Evolutionary conservation across 2,113 vertebrate genomes (phyloP), one percentile per base, ranked within the genome.

Genomic region (Odontesthes bonariensis): DNA sequence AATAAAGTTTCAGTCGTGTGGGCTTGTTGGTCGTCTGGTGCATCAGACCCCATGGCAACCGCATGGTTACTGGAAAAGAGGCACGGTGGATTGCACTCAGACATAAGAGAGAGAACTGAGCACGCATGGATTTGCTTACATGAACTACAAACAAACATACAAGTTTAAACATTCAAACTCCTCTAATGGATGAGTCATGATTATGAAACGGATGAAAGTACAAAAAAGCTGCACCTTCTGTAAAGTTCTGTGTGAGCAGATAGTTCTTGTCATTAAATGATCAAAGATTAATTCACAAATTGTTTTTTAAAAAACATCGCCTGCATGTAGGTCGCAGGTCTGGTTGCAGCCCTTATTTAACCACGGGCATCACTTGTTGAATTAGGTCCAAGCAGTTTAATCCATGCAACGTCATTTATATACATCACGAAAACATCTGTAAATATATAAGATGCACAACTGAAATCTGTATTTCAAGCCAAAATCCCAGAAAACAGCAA

Each of bases 1-100:
- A 90, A 81, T 89, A 84, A 92, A 89, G 52, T 57, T 86, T 86
- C 74, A 79, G 78, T 55, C 47, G 73, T 90, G 89, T 89, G 83
- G 86, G 81, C 67, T 78, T 79, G 82, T 79, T 76, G 81, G 84
- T 82, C 38, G 81, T 89, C 80, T 90, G 82, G 67, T 63, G 64
- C 64, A 60, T 75, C 64, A 20, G 69, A 72, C 69, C 81, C 69
- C 4, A 40, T 63, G 73, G 73, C 53, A 66, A 83, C 84, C 80
- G 7, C 83, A 84, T 10, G 35, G 57, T 88, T 76, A 76, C 74
- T 82, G 81, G 75, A 87, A 89, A 76, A 69, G 40, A 40, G 65
- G 23, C n/a, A 63, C 51, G 38, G 68, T 53, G 69, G 51, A 54
- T 44, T 61, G 72, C 46, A 67, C 6, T 1, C 66, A 88, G 67